phyloP scores from a whole-genome alignment of 2,113 vertebrate species.

The Sinocyclocheilus rhinocerous region DNA sequence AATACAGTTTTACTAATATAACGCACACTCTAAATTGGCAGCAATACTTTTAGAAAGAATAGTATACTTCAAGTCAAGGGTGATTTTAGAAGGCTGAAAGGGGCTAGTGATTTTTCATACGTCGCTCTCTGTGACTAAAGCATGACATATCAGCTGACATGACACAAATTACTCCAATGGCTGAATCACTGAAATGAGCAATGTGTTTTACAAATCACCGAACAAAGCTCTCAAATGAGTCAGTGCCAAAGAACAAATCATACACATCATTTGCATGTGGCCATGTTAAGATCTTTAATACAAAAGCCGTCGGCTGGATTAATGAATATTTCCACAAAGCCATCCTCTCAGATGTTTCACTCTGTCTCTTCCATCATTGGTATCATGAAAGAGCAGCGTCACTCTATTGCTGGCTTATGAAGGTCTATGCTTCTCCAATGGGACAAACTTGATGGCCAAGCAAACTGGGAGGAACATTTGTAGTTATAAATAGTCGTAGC shows the following conservation, averaged over 20 bases:
- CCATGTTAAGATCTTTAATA: slow-evolving; percentile 26
- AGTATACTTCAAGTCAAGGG: slow-evolving; percentile 10
- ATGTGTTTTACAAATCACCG: slow-evolving; percentile 44
- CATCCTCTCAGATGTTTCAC: background rate
- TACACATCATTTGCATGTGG: slow-evolving; percentile 28
- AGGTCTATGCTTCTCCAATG: slow-evolving; percentile 24
- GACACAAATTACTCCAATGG: slow-evolving; percentile 35
- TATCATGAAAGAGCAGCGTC: slow-evolving; percentile 7
- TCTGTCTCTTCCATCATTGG: background rate
- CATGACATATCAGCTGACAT: slow-evolving; percentile 35
- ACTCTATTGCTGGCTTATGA: background rate
- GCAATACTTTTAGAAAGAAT: background rate
- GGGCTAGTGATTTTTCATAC: background rate
- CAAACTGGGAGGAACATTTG: slow-evolving; percentile 38
- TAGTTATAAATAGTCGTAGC: slow-evolving; percentile 52
- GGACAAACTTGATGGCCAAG: slow-evolving; percentile 30
- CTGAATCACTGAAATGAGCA: slow-evolving; percentile 32
- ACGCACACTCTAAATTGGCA: background rate
- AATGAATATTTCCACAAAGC: slow-evolving; percentile 32
- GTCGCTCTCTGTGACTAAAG: slow-evolving; percentile 7
- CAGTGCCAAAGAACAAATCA: slow-evolving; percentile 39
- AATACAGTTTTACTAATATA: background rate
- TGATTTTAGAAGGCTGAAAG: background rate
- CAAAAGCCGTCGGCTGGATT: slow-evolving; percentile 2
- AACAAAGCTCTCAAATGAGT: slow-evolving; percentile 35